A percentile compares a stretch with the other conserved stretches of the same genome.
Evolutionary conservation across 1,140 invertebrate species (phyloP).

Genomic region (Dermatophagoides farinae): DNA sequence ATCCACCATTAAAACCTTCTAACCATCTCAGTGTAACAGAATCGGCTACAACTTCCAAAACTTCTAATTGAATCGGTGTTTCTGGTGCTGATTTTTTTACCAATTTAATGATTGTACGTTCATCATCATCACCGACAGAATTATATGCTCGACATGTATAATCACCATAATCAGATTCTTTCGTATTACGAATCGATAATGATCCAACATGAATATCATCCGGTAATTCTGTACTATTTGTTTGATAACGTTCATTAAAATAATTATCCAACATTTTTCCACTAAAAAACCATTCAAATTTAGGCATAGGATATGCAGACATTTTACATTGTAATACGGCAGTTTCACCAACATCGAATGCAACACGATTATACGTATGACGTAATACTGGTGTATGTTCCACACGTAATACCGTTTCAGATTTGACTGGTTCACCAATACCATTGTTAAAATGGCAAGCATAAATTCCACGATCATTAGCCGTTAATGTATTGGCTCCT

Average conservation of each 20-base stretch:
- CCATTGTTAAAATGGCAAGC: slow-evolving; percentile 71
- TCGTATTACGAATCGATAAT: slow-evolving; percentile 47
- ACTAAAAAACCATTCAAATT: slow-evolving; percentile 74
- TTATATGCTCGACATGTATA: slow-evolving; percentile 68
- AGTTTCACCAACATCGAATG: slow-evolving; percentile 56
- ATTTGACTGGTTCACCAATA: slow-evolving; percentile 47
- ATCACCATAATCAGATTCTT: slow-evolving; percentile 58
- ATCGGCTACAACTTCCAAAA: slow-evolving; percentile 31
- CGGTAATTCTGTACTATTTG: slow-evolving; percentile 50
- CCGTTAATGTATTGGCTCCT: slow-evolving; percentile 33
- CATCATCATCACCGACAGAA: slow-evolving; percentile 35
- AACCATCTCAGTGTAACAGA: slow-evolving; percentile 58
- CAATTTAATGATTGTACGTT: slow-evolving; percentile 50
- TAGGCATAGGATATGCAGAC: slow-evolving; percentile 70
- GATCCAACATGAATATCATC: slow-evolving; percentile 67
- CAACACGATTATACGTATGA: slow-evolving; percentile 66
- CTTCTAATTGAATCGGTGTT: slow-evolving; percentile 43
- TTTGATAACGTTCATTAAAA: slow-evolving; percentile 37
- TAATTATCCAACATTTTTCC: slow-evolving; percentile 29
- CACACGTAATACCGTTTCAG: slow-evolving; percentile 22
- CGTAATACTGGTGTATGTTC: slow-evolving; percentile 59
- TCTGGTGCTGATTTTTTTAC: slow-evolving; percentile 40
- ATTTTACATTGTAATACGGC: slow-evolving; percentile 68
- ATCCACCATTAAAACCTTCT: slow-evolving; percentile 67
- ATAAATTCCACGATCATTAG: slow-evolving; percentile 65